Evolutionary conservation across 2,888 invertebrate genomes (phyloP), one percentile per base, ranked within the genome.

Genomic region (Steinernema scapterisci): DNA sequence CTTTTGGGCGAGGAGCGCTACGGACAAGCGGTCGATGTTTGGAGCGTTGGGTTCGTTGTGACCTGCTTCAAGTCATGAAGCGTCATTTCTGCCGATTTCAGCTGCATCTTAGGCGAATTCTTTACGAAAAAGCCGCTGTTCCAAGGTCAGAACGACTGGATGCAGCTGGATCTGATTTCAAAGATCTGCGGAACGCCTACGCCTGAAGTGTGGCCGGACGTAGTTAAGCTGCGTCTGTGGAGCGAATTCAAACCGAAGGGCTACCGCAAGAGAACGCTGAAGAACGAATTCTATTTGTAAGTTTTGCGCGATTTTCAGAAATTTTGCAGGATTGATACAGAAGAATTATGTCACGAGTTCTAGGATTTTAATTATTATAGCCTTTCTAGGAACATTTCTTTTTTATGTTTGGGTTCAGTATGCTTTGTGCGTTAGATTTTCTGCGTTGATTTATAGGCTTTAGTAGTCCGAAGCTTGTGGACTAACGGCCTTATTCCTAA

Each of bases 11-110:
- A 97, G 90, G 97, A 99, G 90, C 91, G 93, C 77, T 99, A 99
- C 88, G 97, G 97, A 0, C 95, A 97, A 0, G 93, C 96, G 0
- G 95, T 99, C 77, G 99, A 99, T 89, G 95, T 99, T 7, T 99
- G 99, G 99, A 97, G 96, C 88, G 96, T 96, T 90, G 99, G 99
- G 85, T 91, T 84, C 77, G 88, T 38, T 83, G 27, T 16, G 38
- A 48, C 52, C 1, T 71, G 19, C 1, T 21, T 23, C 70, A 51
- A 48, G 31, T n/a, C n/a, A 23, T 44, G 21, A 11, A 19, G 25
- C 56, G 74, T 27, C 19, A 13, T 16, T 70, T 70, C 7, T 25
- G 63, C 23, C 21, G 51, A 9, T 19, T 88, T 54, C 85, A 90
- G 91, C 23, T 99, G 99, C 88, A 99, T 99, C 84, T 91, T 99